A percentile compares a stretch with the other conserved stretches of the same genome.
phyloP scores from a whole-genome alignment of 2,797 vertebrate species.

The Macrochelys suwanniensis region DNA sequence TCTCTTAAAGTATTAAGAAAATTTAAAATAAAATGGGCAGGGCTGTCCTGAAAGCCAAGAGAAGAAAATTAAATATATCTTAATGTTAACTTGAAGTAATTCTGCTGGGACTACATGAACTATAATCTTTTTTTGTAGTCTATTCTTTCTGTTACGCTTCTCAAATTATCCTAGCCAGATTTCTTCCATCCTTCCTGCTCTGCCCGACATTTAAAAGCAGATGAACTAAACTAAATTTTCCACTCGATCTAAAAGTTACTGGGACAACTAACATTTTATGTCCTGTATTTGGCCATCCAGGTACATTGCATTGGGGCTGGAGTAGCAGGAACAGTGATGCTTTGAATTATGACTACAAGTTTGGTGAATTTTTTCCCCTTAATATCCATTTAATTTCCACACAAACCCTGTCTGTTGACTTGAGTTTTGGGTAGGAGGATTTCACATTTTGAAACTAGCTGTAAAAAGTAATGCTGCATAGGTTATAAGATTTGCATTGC shows the following conservation, averaged over 20 bases:
- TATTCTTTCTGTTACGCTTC: not conserved
- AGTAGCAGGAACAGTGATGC: not conserved
- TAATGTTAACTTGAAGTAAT: not conserved
- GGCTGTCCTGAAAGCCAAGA: not conserved
- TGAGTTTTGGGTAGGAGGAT: not conserved
- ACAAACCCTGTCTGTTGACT: not conserved
- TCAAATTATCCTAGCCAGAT: not conserved
- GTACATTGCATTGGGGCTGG: not conserved
- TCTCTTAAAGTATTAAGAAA: not conserved
- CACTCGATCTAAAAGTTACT: not conserved
- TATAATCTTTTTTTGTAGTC: not conserved
- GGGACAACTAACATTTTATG: not conserved
- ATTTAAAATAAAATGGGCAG: not conserved
- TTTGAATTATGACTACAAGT: not conserved
- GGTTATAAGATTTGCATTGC: not conserved
- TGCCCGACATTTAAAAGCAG: not conserved
- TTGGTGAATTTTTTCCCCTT: not conserved
- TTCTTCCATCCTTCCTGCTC: not conserved
- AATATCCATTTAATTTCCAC: not conserved
- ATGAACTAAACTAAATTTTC: not conserved
- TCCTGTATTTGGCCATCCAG: not conserved
- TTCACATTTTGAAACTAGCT: not conserved
- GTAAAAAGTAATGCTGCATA: not conserved
- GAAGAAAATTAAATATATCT: not conserved
- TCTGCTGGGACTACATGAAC: not conserved